Percentiles rank a stretch among this genome's conserved stretches.
Evolutionary conservation across 1,140 invertebrate species (phyloP).

Genomic region (Diprion similis): DNA sequence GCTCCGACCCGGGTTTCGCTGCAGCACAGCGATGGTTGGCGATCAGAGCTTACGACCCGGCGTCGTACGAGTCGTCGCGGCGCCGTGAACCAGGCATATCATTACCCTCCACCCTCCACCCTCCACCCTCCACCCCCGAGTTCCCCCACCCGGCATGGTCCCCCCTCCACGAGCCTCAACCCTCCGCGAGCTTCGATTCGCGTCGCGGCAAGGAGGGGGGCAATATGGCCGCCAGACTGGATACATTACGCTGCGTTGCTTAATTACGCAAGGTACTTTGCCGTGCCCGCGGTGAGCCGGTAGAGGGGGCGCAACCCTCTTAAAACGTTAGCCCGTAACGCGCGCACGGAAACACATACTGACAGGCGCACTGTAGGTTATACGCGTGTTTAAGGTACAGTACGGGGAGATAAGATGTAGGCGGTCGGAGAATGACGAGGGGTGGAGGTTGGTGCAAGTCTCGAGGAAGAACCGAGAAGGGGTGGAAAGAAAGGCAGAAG

Average conservation of each 20-base stretch:
- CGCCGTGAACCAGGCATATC: conserved; percentile 42
- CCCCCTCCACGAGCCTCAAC: background rate
- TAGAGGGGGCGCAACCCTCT: conserved; percentile 13
- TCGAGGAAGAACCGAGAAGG: background rate
- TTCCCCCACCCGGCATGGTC: conserved; percentile 31
- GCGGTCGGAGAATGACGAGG: conserved; percentile 22
- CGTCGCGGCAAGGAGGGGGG: conserved; percentile 26
- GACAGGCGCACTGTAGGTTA: background rate
- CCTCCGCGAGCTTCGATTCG: conserved; percentile 17
- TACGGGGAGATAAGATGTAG: conserved; percentile 23
- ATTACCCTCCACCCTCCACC: conserved; percentile 36
- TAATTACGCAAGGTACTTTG: conserved; percentile 54
- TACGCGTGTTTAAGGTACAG: too few relatives aligned
- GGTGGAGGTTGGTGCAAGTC: conserved; percentile 14
- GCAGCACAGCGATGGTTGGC: background rate
- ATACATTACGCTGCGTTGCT: conserved; percentile 51
- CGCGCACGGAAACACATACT: background rate
- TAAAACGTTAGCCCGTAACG: background rate
- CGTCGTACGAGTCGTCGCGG: conserved; percentile 34
- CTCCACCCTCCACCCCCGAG: conserved; percentile 19
- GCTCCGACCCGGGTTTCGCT: too few relatives aligned
- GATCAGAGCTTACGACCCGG: background rate
- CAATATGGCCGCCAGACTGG: conserved; percentile 48
- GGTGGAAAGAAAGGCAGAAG: conserved; percentile 11
- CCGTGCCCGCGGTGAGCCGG: conserved; percentile 4